Conservation (phyloP, 2,888 invertebrate species). For the Teleogryllus oceanicus region DNA sequence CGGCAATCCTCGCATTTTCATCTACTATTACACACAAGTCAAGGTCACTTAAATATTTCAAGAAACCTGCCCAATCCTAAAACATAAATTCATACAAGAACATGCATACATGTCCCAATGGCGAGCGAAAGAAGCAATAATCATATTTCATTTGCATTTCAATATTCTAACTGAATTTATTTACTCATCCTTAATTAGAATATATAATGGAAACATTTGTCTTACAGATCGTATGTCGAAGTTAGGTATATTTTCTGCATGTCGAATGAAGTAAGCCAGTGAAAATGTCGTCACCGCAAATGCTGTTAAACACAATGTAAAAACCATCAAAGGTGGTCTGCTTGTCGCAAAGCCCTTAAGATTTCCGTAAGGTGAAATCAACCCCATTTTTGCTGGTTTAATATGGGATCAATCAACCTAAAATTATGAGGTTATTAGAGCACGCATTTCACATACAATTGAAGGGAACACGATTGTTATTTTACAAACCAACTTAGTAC, state of each 20-base stretch:
- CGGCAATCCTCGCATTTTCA: slow-evolving; percentile 22
- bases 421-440: background rate
- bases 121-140: too few relatives aligned
- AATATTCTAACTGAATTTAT: too few relatives aligned
- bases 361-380: slow-evolving; percentile 32
- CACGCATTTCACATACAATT: background rate
- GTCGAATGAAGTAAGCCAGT: slow-evolving; percentile 34
- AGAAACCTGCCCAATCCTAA: slow-evolving; percentile 35
- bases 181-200: too few relatives aligned
- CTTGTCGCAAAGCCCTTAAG: slow-evolving; percentile 35
- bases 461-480: too few relatives aligned
- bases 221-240: slow-evolving; percentile 35
- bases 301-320: slow-evolving; percentile 36
- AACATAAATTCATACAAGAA: background rate
- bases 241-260: slow-evolving; percentile 34
- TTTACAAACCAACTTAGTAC: too few relatives aligned
- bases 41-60: slow-evolving; percentile 34
- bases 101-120: too few relatives aligned
- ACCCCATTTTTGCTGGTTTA: slow-evolving; percentile 28
- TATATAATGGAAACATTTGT: background rate
- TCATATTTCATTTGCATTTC: too few relatives aligned
- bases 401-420: background rate
- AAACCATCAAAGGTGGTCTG: slow-evolving; percentile 36
- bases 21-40: slow-evolving; percentile 34
- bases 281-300: slow-evolving; percentile 37